Evolutionary conservation across 2,113 vertebrate species (phyloP), one percentile per base, ranked within the genome.

Genomic region (Stigmatopora argus): DNA sequence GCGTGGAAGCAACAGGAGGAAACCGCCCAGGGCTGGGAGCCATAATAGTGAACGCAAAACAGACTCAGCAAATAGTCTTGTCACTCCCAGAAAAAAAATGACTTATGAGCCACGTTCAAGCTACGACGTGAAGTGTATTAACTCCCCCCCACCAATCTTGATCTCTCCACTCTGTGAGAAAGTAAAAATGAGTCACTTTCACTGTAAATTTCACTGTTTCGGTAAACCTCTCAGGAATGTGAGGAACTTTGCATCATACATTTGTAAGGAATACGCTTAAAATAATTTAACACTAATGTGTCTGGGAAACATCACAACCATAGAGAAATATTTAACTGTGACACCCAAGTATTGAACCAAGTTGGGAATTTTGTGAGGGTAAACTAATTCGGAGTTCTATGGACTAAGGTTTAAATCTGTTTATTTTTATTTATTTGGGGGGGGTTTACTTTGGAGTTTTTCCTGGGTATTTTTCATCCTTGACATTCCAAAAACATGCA

Each of bases 1-100:
- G 81, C 3, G 80, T 73, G 70, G 52, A 82, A 63, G 13, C 62
- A 60, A 41, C 38, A 41, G 2, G 7, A 70, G 48, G 70, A 83
- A 55, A 77, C 21, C 60, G 38, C 31, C 65, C 1, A 0, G 11
- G 31, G 56, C 34, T 62, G 15, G 47, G 17, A 64, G 57, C 31
- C 51, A 61, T 17, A 49, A n/a, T 65, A 71, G 31, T 12, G 69
- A 76, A 79, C 66, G 3, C 10, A 68, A 72, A 72, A 68, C 72
- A 73, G 64, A 72, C 67, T 71, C 58, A 69, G 66, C 63, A 73
- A 72, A 81, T 62, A 38, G 49, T 35, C 15, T n/a, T 57, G 41
- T 77, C 47, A 45, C 21, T 66, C 64, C 55, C 15, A 13, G 51
- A 80, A 52, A 18, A 15, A 65, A 69, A 62, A 19, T 26, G 23